Evolutionary conservation across 2,797 vertebrate genomes (phyloP).

Genomic region (Kryptolebias ocellatus): DNA sequence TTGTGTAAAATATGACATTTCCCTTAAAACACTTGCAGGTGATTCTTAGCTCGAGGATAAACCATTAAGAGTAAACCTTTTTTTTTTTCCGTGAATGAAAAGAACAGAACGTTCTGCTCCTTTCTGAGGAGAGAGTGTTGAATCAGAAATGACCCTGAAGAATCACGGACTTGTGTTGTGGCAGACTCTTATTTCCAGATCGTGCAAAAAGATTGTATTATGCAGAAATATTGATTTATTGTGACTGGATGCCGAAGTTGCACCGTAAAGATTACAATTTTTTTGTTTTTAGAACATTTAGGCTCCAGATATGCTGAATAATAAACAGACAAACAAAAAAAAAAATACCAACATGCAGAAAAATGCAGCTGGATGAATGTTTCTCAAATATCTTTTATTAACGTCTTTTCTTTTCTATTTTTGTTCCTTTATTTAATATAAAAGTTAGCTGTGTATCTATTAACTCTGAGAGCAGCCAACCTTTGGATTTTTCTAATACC

Average conservation of each 20-base stretch:
- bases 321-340: conserved; percentile 1
- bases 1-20: background rate
- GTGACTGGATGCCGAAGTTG: conserved; percentile 11
- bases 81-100: conserved; percentile 1
- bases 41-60: background rate
- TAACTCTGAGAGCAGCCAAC: too few relatives aligned
- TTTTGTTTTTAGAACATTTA: conserved; percentile 23
- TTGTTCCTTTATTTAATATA: conserved; percentile 24
- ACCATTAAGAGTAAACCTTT: background rate
- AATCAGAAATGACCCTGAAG: conserved; percentile 11
- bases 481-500: too few relatives aligned
- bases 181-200: conserved; percentile 12
- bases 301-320: background rate
- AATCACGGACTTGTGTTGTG: conserved; percentile 1
- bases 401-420: background rate
- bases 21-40: background rate
- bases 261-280: conserved; percentile 12
- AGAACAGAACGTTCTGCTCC: conserved; percentile 25
- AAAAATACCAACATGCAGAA: conserved; percentile 21
- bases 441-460: too few relatives aligned
- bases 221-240: conserved; percentile 6
- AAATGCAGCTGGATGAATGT: background rate
- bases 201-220: background rate
- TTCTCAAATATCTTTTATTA: background rate
- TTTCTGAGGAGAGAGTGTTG: conserved; percentile 15